These are phyloP conservation scores for Thyatira batis DNA, from an alignment of 2,888 invertebrate genomes.

Conservation along the genomic window DNA sequence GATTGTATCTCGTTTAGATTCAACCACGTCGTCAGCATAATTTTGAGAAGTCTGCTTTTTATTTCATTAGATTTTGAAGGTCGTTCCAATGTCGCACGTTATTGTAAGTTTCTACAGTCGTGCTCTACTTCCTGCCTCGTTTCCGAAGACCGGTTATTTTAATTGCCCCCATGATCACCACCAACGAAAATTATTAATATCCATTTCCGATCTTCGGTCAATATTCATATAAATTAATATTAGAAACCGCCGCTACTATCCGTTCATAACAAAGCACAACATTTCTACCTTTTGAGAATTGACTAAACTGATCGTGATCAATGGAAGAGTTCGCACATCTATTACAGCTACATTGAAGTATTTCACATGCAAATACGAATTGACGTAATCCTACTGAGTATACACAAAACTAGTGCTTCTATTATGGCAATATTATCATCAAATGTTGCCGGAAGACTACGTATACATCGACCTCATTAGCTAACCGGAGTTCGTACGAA, in stretches of 20 bases:
- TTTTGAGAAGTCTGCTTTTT: slow-evolving; percentile 35
- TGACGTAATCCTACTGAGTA: slow-evolving; percentile 25
- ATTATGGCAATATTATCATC: slow-evolving; percentile 19
- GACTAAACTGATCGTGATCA: neutral
- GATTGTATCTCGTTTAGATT: slow-evolving; percentile 3
- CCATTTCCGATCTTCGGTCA: slow-evolving; percentile 28
- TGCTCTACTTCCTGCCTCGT: slow-evolving; percentile 63
- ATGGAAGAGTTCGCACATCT: neutral
- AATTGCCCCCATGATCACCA: slow-evolving; percentile 52
- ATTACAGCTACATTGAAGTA: neutral
- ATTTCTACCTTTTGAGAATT: neutral
- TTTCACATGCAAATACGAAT: neutral
- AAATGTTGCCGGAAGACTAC: slow-evolving; percentile 53
- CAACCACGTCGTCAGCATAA: slow-evolving; percentile 9
- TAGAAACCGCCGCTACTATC: neutral
- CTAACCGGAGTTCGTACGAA: slow-evolving; percentile 42
- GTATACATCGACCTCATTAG: slow-evolving; percentile 54
- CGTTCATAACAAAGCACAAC: too few species aligned
- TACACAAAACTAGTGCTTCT: slow-evolving; percentile 4
- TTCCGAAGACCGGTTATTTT: slow-evolving; percentile 64
- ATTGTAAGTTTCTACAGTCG: slow-evolving; percentile 64
- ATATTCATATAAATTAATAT: neutral
- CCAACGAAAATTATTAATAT: slow-evolving; percentile 53
- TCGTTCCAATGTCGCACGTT: slow-evolving; percentile 52
- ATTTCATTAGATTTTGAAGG: slow-evolving; percentile 66